These are phyloP conservation scores for Eilema caniola DNA, from an alignment of 2,888 invertebrate genomes.

Conservation along the genomic window DNA sequence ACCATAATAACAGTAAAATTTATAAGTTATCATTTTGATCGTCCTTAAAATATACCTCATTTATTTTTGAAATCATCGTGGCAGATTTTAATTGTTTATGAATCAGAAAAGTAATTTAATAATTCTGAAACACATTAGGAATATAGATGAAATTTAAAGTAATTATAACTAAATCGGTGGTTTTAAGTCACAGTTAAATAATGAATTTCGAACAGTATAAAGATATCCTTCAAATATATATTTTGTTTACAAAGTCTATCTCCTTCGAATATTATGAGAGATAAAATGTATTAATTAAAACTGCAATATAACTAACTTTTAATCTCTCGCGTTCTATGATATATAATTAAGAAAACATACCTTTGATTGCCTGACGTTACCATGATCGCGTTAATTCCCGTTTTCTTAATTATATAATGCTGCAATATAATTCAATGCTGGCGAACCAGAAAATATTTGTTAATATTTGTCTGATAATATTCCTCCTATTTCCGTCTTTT, in stretches of 20 bases:
- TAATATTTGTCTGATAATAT: background rate
- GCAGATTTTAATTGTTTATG: background rate
- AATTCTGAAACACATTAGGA: background rate
- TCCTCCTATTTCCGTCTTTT: constrained; percentile 29
- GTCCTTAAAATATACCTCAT: too few relatives aligned
- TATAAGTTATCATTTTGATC: too few relatives aligned
- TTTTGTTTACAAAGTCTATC: background rate
- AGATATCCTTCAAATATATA: background rate
- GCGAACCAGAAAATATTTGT: background rate
- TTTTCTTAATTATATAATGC: too few relatives aligned
- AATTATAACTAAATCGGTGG: background rate
- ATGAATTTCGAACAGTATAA: background rate
- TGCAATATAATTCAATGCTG: background rate
- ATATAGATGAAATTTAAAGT: background rate
- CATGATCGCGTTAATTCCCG: too few relatives aligned
- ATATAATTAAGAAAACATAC: too few relatives aligned
- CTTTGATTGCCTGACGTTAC: too few relatives aligned
- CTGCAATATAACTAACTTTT: too few relatives aligned
- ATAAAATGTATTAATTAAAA: background rate
- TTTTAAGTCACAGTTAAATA: background rate
- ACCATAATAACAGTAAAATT: too few relatives aligned
- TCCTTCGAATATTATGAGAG: background rate
- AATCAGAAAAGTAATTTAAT: background rate
- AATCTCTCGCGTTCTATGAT: too few relatives aligned
- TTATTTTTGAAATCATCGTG: background rate